Conservation (phyloP, 1,140 invertebrate genomes). For the Tyrophagus putrescentiae region DNA sequence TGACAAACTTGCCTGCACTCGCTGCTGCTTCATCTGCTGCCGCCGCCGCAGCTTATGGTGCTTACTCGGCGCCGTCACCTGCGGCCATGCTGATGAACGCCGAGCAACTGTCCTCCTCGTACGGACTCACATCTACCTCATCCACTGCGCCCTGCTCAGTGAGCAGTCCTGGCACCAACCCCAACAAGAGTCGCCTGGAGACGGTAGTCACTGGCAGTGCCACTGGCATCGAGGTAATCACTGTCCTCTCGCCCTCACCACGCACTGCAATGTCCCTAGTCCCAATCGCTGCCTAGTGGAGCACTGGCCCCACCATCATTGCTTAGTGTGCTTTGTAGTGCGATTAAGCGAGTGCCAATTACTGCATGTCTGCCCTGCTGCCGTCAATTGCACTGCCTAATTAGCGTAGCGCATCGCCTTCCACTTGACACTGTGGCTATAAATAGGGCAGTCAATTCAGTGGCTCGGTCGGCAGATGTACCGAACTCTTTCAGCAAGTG, state of each 20-base stretch:
- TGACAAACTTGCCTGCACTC: constrained; percentile 55
- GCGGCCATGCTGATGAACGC: constrained; percentile 31
- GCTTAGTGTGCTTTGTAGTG: too few species aligned
- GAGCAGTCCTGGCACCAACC: neutral
- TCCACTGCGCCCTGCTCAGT: too few species aligned
- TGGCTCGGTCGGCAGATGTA: too few species aligned
- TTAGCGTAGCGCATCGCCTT: neutral
- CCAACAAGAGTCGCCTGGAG: neutral
- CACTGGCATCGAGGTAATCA: neutral
- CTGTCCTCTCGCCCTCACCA: too few species aligned
- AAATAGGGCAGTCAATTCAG: too few species aligned
- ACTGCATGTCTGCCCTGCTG: neutral
- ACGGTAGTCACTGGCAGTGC: neutral
- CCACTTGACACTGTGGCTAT: too few species aligned
- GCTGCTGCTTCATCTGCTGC: constrained; percentile 42
- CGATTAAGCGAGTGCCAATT: too few species aligned
- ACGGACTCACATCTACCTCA: neutral
- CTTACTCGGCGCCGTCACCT: constrained; percentile 53
- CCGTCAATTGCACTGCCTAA: neutral
- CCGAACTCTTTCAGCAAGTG: too few species aligned
- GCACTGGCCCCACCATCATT: too few species aligned
- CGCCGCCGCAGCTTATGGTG: constrained; percentile 46
- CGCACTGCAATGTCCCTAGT: too few species aligned
- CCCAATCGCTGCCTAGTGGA: too few species aligned
- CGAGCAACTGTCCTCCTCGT: constrained; percentile 17